Conservation (phyloP, 2,113 vertebrate genomes). For the Octodon degus region DNA sequence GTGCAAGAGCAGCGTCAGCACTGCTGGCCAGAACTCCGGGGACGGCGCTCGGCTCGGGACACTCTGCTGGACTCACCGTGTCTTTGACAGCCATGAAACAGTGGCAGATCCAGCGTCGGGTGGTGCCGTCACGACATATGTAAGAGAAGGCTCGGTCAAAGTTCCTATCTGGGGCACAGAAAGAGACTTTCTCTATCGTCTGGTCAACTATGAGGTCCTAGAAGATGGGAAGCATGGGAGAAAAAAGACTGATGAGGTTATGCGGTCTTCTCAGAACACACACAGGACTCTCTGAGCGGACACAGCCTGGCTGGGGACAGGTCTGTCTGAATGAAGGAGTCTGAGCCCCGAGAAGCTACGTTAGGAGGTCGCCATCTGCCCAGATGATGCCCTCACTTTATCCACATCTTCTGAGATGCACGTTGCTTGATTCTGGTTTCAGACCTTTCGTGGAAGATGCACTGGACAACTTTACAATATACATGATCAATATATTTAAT, state of each 20-base stretch:
- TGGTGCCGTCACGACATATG: conserved; percentile 99
- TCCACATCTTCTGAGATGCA: conserved; percentile 6
- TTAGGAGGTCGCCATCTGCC: background rate
- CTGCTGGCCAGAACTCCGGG: background rate
- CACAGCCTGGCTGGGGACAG: background rate
- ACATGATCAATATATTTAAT: conserved; percentile 35
- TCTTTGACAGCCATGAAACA: conserved; percentile 99
- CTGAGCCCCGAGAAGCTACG: background rate
- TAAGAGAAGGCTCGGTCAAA: conserved; percentile 99
- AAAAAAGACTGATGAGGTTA: conserved; percentile 48
- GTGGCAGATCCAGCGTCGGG: conserved; percentile 99
- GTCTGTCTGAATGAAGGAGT: background rate
- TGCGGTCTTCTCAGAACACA: conserved; percentile 51
- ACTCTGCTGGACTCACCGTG: conserved; percentile 90
- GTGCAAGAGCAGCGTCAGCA: background rate
- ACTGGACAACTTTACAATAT: conserved; percentile 16
- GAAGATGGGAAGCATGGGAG: conserved; percentile 65
- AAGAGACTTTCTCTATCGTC: conserved; percentile 99
- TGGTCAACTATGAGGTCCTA: conserved; percentile 99
- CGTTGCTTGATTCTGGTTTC: conserved; percentile 21
- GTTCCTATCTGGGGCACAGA: conserved; percentile 99
- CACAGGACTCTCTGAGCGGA: background rate
- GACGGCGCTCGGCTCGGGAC: background rate
- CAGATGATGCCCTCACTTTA: background rate
- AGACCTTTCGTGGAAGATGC: background rate